These are phyloP conservation scores for Drosophila mercatorum DNA, from an alignment of 2,888 invertebrate species.

Conservation along the genomic window DNA sequence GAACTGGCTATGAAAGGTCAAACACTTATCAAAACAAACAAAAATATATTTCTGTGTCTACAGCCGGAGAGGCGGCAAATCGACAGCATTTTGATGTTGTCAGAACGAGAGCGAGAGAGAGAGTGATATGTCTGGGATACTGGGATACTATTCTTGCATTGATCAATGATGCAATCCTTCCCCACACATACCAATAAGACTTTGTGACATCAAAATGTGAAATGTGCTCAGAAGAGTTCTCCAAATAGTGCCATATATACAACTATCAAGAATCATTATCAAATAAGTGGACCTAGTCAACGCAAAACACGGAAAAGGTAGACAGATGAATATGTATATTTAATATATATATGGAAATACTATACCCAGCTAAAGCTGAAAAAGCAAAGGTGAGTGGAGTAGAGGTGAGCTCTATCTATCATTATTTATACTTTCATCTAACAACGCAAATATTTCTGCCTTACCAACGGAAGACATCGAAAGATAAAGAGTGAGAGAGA, in stretches of 20 bases:
- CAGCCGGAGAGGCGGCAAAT: constrained; percentile 9
- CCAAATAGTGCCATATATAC: constrained; percentile 55
- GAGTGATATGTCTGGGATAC: constrained; percentile 1
- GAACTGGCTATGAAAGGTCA: constrained; percentile 57
- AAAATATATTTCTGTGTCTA: constrained; percentile 30
- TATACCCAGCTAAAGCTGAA: constrained; percentile 3
- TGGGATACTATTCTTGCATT: not conserved
- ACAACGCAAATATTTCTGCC: no score
- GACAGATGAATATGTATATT: no score
- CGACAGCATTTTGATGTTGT: constrained; percentile 9
- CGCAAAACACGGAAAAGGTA: not conserved
- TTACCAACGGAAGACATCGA: no score
- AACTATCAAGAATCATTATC: constrained; percentile 16
- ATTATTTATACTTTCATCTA: not conserved
- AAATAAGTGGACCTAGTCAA: constrained; percentile 50
- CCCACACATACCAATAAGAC: not conserved
- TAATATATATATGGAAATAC: constrained; percentile 29
- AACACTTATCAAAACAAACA: constrained; percentile 57
- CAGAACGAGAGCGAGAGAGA: not conserved
- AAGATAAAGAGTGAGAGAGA: not conserved
- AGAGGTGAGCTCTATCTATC: not conserved
- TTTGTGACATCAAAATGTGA: constrained; percentile 13
- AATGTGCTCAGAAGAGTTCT: constrained; percentile 46
- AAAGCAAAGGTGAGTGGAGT: constrained; percentile 42
- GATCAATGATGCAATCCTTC: not conserved